Conservation (phyloP, 2,797 vertebrate species). For the Sebastes hubbsi region DNA sequence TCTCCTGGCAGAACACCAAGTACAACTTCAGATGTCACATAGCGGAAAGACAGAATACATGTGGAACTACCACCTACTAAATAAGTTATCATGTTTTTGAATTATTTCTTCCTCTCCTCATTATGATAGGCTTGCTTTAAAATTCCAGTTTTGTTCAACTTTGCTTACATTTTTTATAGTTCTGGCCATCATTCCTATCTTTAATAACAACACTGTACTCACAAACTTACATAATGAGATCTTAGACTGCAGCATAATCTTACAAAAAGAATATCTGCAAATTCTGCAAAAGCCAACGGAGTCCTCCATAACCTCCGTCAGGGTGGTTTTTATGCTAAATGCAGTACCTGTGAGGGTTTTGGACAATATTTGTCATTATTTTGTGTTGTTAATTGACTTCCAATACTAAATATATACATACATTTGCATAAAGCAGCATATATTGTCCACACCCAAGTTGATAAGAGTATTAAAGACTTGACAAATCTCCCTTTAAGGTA, state of each 20-base stretch:
- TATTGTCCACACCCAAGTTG: too few relatives aligned
- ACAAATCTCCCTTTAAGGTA: too few relatives aligned
- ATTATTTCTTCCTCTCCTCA: background rate
- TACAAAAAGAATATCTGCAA: background rate
- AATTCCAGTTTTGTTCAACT: background rate
- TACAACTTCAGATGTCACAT: background rate
- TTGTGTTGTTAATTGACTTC: too few relatives aligned
- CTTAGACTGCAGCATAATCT: background rate
- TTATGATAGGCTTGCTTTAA: background rate
- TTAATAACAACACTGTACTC: background rate
- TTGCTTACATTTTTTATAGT: background rate
- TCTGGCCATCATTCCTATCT: background rate
- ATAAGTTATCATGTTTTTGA: background rate
- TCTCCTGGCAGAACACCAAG: background rate
- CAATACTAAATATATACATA: too few relatives aligned
- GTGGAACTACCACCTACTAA: background rate
- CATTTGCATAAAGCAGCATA: too few relatives aligned
- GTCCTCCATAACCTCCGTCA: background rate
- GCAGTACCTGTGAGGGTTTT: too few relatives aligned
- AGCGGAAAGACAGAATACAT: background rate
- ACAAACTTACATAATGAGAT: background rate
- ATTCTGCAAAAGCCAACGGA: background rate
- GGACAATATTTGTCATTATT: too few relatives aligned
- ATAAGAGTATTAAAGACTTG: too few relatives aligned
- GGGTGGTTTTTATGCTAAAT: too few relatives aligned